Evolutionary conservation across 2,888 invertebrate genomes (phyloP).

Genomic region (Elaeidobius kamerunicus): DNA sequence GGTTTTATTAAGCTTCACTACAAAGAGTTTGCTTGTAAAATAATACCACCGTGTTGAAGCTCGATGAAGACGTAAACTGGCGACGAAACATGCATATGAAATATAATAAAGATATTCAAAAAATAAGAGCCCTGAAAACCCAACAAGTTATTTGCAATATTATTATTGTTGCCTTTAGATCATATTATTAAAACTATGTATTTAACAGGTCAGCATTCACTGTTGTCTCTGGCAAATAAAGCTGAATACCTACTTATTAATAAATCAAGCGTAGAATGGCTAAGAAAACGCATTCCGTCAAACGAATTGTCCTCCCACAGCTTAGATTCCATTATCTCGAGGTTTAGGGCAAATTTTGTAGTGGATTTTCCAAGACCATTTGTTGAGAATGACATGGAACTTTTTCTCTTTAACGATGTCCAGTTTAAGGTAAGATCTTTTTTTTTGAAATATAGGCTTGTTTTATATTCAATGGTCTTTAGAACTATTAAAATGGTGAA

Average conservation of each 20-base stretch:
- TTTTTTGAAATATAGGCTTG: too few species aligned
- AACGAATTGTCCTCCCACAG: conserved; percentile 9
- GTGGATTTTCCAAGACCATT: conserved; percentile 70
- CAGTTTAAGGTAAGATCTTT: conserved; percentile 65
- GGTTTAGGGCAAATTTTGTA: conserved; percentile 92
- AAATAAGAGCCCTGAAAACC: too few species aligned
- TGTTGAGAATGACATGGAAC: conserved; percentile 71
- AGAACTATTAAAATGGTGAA: too few species aligned
- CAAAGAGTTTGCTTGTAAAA: not conserved
- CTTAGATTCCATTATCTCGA: conserved; percentile 50
- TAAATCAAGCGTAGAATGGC: conserved; percentile 70
- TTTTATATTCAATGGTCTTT: too few species aligned
- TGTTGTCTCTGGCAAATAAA: conserved; percentile 71
- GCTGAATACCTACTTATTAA: conserved; percentile 84
- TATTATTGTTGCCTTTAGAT: too few species aligned
- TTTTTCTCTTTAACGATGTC: conserved; percentile 62
- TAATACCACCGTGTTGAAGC: too few species aligned
- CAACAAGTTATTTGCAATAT: too few species aligned
- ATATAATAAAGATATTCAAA: too few species aligned
- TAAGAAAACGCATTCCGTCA: conserved; percentile 59
- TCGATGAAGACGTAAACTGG: too few species aligned
- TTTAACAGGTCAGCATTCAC: conserved; percentile 13
- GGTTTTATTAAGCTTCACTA: too few species aligned
- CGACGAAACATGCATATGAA: too few species aligned
- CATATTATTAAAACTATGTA: too few species aligned